phyloP scores from a whole-genome alignment of 2,113 vertebrate species.

The Heterochromis multidens region DNA sequence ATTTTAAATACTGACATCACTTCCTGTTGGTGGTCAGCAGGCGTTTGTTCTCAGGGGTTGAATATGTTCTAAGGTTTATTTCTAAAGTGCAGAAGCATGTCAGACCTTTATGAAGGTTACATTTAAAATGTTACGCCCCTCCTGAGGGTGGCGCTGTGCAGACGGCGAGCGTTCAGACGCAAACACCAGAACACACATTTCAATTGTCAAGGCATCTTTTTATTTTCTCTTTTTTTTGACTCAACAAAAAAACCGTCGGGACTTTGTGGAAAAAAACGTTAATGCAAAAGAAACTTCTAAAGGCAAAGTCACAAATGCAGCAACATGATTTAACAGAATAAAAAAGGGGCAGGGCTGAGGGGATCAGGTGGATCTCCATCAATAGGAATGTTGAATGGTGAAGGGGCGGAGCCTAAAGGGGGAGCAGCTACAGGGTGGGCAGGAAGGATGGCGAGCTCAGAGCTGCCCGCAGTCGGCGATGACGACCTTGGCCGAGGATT shows the following conservation, averaged over 20 bases:
- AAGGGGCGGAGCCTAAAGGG: conserved; percentile 6
- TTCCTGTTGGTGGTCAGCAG: neutral
- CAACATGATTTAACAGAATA: conserved; percentile 43
- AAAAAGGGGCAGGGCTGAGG: neutral
- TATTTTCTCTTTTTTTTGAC: conserved; percentile 38
- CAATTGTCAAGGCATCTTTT: conserved; percentile 47
- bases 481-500: conserved; percentile 74
- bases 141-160: rapidly evolving
- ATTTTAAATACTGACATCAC: neutral
- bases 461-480: conserved; percentile 86
- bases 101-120: neutral
- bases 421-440: conserved; percentile 1
- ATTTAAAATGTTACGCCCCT: neutral
- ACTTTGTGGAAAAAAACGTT: conserved; percentile 31
- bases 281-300: conserved; percentile 61
- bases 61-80: neutral
- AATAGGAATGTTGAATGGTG: conserved; percentile 64
- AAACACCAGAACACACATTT: neutral
- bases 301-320: conserved; percentile 67
- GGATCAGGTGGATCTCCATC: conserved; percentile 17
- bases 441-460: conserved; percentile 41
- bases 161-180: neutral
- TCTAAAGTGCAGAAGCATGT: neutral
- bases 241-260: conserved; percentile 35
- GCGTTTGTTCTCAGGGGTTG: too few species aligned